These are phyloP conservation scores for Tokudaia tokunoshimensis DNA, from an alignment of 2,797 vertebrate genomes.

Conservation along the genomic window DNA sequence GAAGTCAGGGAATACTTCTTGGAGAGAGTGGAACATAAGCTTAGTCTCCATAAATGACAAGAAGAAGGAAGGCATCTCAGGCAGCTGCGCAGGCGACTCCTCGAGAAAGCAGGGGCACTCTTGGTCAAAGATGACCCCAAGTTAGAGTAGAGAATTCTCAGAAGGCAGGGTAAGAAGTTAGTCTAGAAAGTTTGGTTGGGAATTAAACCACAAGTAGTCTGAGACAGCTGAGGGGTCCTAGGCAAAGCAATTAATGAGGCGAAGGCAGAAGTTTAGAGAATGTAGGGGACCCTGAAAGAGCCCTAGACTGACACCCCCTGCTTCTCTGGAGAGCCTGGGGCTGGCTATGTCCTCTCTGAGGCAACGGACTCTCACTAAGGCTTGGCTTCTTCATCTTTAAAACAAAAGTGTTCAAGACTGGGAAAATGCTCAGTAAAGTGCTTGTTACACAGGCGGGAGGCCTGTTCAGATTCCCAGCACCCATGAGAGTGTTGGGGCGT, in stretches of 20 bases:
- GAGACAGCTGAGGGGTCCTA: not conserved
- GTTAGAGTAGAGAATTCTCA: conserved; percentile 21
- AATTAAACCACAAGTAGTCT: conserved; percentile 36
- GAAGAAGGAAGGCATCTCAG: conserved; percentile 10
- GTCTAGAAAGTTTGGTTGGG: conserved; percentile 12
- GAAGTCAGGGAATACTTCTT: conserved; percentile 48
- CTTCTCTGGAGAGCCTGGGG: not conserved
- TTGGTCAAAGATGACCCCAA: not conserved
- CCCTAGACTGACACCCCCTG: not conserved
- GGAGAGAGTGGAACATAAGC: not conserved
- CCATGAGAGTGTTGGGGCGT: not conserved
- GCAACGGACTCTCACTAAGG: not conserved
- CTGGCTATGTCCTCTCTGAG: not conserved
- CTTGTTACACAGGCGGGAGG: not conserved
- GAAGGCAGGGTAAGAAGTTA: conserved; percentile 26
- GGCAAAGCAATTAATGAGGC: not conserved
- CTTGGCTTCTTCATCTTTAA: conserved; percentile 26
- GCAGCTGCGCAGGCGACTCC: not conserved
- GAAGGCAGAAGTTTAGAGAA: conserved; percentile 37
- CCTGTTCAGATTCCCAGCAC: not conserved
- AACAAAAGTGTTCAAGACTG: not conserved
- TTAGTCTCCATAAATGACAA: conserved; percentile 11
- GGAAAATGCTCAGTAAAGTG: not conserved
- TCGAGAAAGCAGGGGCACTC: conserved; percentile 47
- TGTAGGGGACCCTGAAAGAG: not conserved